Evolutionary conservation across 2,888 invertebrate genomes (phyloP), one percentile per base, ranked within the genome.

Genomic region (Chrysodeixis includens): DNA sequence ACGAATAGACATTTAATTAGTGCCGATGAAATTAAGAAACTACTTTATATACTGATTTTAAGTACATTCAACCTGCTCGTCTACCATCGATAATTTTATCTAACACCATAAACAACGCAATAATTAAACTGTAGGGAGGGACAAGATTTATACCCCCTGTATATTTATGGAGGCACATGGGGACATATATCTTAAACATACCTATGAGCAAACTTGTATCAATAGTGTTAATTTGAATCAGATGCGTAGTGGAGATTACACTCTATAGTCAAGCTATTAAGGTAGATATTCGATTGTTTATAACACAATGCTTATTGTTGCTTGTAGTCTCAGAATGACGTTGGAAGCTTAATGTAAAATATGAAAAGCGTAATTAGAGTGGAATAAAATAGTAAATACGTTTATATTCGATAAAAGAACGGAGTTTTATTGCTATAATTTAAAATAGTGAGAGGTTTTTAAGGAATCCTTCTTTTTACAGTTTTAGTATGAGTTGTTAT

Each of bases 71-170:
- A 46, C 46, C 18, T 46, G 46, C 16, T 18, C n/a, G n/a, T n/a
- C 9, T 20, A 20, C 46, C 10, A 49, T 10, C 20, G 18, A 49
- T 20, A 18, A 49, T 49, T 49, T 49, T 18, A 20, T 10, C 18
- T 20, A 18, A 16, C 20, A 49, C 46, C 20, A 49, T 18, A 20
- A 35, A 32, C 16, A 32, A 49, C 46, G 16, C 46, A 20, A 49
- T 49, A 49, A 49, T 49, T 49, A 49, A 49, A 49, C 46, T 49
- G 46, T 49, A 20, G 46, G 46, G 46, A 49, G 46, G 8, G 46
- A 49, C 46, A 49, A 49, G 46, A 49, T 49, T 49, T 49, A 49
- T 49, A 49, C 20, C 9, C 20, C 46, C 46, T 20, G 40, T 49
- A 20, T 49, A 49, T 49, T 49, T 49, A 49, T 49, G 46, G 46